A percentile compares a stretch with the other conserved stretches of the same genome.
These are phyloP conservation scores for Centropristis striata DNA, from an alignment of 2,113 vertebrate genomes.

Conservation along the genomic window DNA sequence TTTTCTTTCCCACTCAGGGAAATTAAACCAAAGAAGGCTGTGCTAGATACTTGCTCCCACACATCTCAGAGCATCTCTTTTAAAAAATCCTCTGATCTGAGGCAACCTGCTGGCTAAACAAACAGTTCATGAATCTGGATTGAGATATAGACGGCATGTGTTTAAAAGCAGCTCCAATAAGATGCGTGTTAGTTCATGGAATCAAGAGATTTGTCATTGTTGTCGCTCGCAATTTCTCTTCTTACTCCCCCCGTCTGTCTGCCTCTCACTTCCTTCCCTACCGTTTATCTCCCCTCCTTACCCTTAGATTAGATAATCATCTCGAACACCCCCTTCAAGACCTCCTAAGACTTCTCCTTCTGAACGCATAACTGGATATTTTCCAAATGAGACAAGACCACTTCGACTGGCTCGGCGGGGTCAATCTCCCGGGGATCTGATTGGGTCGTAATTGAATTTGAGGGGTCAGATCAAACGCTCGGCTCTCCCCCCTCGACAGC, in stretches of 20 bases:
- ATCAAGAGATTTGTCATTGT: slow-evolving; percentile 44
- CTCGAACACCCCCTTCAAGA: slow-evolving; percentile 53
- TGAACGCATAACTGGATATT: slow-evolving; percentile 65
- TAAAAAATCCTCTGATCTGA: slow-evolving; percentile 38
- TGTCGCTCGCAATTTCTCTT: slow-evolving; percentile 4
- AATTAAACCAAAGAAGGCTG: slow-evolving; percentile 58
- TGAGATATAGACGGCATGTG: not conserved
- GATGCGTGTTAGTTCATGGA: slow-evolving; percentile 24
- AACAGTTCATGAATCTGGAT: slow-evolving; percentile 34
- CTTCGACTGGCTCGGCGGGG: slow-evolving; percentile 48
- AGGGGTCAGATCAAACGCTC: slow-evolving; percentile 71
- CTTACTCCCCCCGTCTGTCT: slow-evolving; percentile 2
- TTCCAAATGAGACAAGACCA: slow-evolving; percentile 72
- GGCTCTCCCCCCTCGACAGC: slow-evolving; percentile 39
- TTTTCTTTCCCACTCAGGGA: slow-evolving; percentile 48
- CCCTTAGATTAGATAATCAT: slow-evolving; percentile 61
- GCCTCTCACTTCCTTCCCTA: slow-evolving; percentile 7
- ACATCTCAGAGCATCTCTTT: slow-evolving; percentile 40
- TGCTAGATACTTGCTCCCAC: slow-evolving; percentile 32
- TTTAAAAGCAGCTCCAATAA: slow-evolving; percentile 12
- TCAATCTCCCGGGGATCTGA: slow-evolving; percentile 73
- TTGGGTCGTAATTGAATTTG: slow-evolving; percentile 78
- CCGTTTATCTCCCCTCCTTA: slow-evolving; percentile 38
- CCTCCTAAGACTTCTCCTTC: slow-evolving; percentile 45
- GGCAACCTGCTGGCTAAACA: slow-evolving; percentile 41